Conservation (phyloP, 2,797 vertebrate genomes). For the Chaenodraco wilsoni region DNA sequence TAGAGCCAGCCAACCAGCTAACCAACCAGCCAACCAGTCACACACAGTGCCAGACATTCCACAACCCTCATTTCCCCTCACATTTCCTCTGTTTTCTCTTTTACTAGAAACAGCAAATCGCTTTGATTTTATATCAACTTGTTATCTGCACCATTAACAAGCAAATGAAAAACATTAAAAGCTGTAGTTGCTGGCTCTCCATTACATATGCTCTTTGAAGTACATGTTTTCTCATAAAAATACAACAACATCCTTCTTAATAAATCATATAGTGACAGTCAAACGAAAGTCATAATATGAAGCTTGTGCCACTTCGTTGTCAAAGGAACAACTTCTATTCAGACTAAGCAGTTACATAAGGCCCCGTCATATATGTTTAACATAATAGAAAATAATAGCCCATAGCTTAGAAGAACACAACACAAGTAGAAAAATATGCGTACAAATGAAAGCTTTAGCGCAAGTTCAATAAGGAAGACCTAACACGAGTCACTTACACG, state of each 20-base stretch:
- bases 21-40: constrained; percentile 47
- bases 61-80: constrained; percentile 35
- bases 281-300: background rate
- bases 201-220: constrained; percentile 68
- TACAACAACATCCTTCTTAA: constrained; percentile 40
- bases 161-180: constrained; percentile 56
- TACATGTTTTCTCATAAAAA: constrained; percentile 35
- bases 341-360: too few relatives aligned
- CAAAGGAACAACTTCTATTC: too few relatives aligned
- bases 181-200: constrained; percentile 30
- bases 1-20: constrained; percentile 50
- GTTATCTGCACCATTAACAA: constrained; percentile 61
- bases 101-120: constrained; percentile 40
- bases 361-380: background rate
- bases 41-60: constrained; percentile 58
- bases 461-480: too few relatives aligned
- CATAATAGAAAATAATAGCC: background rate
- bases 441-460: background rate
- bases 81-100: constrained; percentile 44
- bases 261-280: constrained; percentile 34
- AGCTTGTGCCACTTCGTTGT: background rate
- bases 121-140: constrained; percentile 65
- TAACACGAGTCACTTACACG: too few relatives aligned
- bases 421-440: constrained; percentile 5
- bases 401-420: background rate